A percentile compares a stretch with the other conserved stretches of the same genome.
These are phyloP conservation scores for Lipotes vexillifer DNA, from an alignment of 2,113 vertebrate species.

Conservation along the genomic window DNA sequence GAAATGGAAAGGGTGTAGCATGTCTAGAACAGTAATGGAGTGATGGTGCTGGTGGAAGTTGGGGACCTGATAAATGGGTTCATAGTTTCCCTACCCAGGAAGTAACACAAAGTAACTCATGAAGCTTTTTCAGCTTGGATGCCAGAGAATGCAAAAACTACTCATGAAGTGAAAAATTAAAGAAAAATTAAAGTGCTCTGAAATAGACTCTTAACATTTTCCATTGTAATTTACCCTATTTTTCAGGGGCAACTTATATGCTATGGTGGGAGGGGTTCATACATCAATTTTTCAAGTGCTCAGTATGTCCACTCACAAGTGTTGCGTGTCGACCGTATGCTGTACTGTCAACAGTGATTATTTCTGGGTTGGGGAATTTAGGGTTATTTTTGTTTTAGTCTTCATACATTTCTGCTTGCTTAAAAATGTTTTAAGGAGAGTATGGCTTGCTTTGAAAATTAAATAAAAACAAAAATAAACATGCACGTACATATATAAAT, in stretches of 20 bases:
- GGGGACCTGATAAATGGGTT: background rate
- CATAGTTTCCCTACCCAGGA: background rate
- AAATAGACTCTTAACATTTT: background rate
- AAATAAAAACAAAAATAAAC: conserved; percentile 28
- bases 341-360: background rate
- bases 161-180: background rate
- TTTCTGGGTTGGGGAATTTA: background rate
- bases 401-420: background rate
- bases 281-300: background rate
- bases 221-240: background rate
- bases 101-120: background rate
- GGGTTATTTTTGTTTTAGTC: conserved; percentile 2
- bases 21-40: background rate
- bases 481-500: background rate
- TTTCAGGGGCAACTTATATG: background rate
- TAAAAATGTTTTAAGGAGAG: background rate
- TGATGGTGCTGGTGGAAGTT: background rate
- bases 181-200: background rate
- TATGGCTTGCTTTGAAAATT: conserved; percentile 10
- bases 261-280: background rate
- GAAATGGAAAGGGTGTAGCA: background rate
- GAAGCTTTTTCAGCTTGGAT: background rate
- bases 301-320: background rate
- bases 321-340: background rate
- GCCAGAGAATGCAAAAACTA: background rate